Conservation (phyloP, 2,888 invertebrate species). For the Aporophyla nigra region DNA sequence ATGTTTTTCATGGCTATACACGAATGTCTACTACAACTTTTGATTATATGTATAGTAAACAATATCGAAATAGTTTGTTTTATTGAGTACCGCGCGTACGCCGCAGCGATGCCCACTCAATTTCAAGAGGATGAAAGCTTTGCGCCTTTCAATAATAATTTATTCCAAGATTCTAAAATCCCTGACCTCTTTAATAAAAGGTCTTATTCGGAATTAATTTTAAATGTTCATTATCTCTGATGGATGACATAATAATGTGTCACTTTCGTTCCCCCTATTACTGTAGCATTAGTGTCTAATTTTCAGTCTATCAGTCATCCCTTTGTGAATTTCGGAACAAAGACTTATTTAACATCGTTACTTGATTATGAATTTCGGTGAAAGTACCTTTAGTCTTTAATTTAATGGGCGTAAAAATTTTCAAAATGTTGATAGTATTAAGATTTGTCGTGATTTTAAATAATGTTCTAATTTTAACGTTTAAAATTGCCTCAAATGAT, state of each 20-base stretch:
- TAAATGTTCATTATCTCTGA: slow-evolving; percentile 27
- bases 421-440: no score
- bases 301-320: slow-evolving; percentile 17
- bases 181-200: slow-evolving; percentile 1
- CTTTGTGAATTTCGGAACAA: slow-evolving; percentile 17
- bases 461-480: no score
- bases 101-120: no score
- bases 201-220: slow-evolving; percentile 13
- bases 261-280: background rate
- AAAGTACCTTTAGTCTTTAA: background rate
- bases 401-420: no score
- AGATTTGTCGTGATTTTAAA: no score
- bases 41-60: no score
- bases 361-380: background rate
- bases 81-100: no score
- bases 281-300: slow-evolving; percentile 12
- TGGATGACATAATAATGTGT: slow-evolving; percentile 15
- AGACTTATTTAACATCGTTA: background rate
- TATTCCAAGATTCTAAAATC: slow-evolving; percentile 5
- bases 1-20: no score
- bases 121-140: slow-evolving; percentile 23
- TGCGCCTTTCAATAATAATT: slow-evolving; percentile 4
- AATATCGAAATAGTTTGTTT: no score
- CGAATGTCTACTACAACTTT: no score
- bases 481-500: no score